Evolutionary conservation across 2,888 invertebrate genomes (phyloP), one percentile per base, ranked within the genome.

Genomic region (Papilio elwesi): DNA sequence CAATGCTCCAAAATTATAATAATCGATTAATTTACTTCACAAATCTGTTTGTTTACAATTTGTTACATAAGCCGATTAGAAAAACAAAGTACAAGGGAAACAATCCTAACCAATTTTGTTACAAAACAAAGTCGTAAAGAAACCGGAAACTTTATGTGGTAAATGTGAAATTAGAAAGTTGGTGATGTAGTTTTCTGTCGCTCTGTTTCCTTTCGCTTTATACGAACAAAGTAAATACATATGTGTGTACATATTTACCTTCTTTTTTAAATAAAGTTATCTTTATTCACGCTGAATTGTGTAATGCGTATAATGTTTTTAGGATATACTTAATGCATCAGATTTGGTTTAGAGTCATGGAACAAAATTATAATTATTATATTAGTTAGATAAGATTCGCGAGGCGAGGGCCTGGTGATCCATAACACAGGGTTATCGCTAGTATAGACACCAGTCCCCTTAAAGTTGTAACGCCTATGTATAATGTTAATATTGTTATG

Each of bases 111-210:
- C 36, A 57, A 57, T 59, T 38, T 59, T 38, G 59, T 59, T 59
- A 59, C 13, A n/a, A 59, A 59, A 59, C 57, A 57, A 10, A 5
- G 9, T 26, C 48, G 53, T 57, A 68, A 68, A 68, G 48, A 55
- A 68, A 57, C 48, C 43, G 48, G 49, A 48, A 68, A 68, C 47
- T 68, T 68, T 49, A 57, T 48, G 36, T 11, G 57, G 57, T 26
- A 57, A 57, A 57, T 8, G 68, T 36, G n/a, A 48, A 48, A 68
- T 68, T 68, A 68, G 68, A 57, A 68, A 68, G 68, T 57, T 57
- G 59, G 57, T 26, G 16, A n/a, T 49, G 36, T 68, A 47, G n/a
- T 68, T 57, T 68, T 68, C 48, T 43, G 48, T 68, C 57, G 57
- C 48, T 38, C 13, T 43, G 38, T 6, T 47, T 57, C 36, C 57